These are phyloP conservation scores for Leistus spinibarbis DNA, from an alignment of 2,888 invertebrate species.

Conservation along the genomic window DNA sequence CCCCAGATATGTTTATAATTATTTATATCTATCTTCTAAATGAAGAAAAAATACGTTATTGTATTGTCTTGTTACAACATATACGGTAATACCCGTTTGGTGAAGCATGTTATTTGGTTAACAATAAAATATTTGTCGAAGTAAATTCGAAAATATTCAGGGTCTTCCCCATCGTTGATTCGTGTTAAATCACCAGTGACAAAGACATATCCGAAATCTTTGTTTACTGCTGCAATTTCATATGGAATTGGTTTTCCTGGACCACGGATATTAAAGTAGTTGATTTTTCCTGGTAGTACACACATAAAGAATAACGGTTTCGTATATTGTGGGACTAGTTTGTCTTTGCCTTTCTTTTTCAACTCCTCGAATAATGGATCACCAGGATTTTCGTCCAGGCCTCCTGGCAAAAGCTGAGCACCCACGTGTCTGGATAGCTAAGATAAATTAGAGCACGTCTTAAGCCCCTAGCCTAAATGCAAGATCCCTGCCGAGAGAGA, in stretches of 20 bases:
- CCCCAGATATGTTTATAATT: slow-evolving; percentile 71
- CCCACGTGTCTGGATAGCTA: slow-evolving; percentile 36
- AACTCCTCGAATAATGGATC: slow-evolving; percentile 5
- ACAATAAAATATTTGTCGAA: slow-evolving; percentile 64
- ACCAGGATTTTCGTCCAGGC: slow-evolving; percentile 5
- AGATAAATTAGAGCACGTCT: background rate
- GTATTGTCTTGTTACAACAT: slow-evolving; percentile 8
- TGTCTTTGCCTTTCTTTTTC: slow-evolving; percentile 18
- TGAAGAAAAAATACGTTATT: background rate
- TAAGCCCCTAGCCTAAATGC: background rate
- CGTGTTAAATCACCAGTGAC: slow-evolving; percentile 61
- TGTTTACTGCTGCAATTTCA: slow-evolving; percentile 51
- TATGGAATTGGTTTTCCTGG: slow-evolving; percentile 64
- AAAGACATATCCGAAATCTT: slow-evolving; percentile 59
- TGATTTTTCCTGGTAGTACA: slow-evolving; percentile 64
- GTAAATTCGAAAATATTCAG: slow-evolving; percentile 64
- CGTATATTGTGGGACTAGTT: slow-evolving; percentile 51
- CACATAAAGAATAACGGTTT: slow-evolving; percentile 57
- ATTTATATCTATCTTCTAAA: slow-evolving; percentile 62
- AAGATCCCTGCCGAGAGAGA: no score
- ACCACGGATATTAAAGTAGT: slow-evolving; percentile 64
- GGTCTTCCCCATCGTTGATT: slow-evolving; percentile 53
- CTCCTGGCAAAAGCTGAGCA: slow-evolving; percentile 19
- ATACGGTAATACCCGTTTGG: slow-evolving; percentile 57
- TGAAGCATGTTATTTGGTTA: slow-evolving; percentile 66